phyloP scores from a whole-genome alignment of 1,140 invertebrate species.

The Zaprionus camerounensis region DNA sequence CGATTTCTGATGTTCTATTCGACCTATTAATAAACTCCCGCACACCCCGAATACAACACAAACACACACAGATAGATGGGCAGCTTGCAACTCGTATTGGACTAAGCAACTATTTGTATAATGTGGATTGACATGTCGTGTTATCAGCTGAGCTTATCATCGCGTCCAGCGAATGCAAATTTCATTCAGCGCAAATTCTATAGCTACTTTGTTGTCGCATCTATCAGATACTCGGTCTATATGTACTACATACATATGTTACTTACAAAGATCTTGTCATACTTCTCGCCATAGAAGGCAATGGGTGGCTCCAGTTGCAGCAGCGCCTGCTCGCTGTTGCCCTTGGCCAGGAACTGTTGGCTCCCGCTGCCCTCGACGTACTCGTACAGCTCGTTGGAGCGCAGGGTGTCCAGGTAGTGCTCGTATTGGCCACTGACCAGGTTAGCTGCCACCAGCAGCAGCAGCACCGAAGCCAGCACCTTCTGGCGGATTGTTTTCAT shows the following conservation, averaged over 20 bases:
- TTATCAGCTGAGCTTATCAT: constrained; percentile 22
- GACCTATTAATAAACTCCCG: constrained; percentile 57
- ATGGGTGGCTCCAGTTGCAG: constrained; percentile 87
- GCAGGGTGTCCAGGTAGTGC: constrained; percentile 70
- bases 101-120: constrained; percentile 51
- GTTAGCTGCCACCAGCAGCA: constrained; percentile 33
- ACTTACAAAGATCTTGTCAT: constrained; percentile 91
- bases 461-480: constrained; percentile 46
- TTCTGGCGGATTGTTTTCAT: constrained; percentile 61
- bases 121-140: constrained; percentile 16
- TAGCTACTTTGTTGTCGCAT: constrained; percentile 24
- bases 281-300: constrained; percentile 89
- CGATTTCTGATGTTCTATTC: constrained; percentile 28
- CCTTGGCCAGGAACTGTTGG: constrained; percentile 70
- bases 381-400: constrained; percentile 72
- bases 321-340: constrained; percentile 83
- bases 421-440: constrained; percentile 59
- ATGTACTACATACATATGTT: background rate
- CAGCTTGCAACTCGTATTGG: constrained; percentile 36
- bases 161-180: constrained; percentile 11
- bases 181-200: constrained; percentile 29
- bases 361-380: constrained; percentile 47
- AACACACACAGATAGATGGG: constrained; percentile 11
- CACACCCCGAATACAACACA: constrained; percentile 28
- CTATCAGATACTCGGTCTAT: constrained; percentile 10